Conservation (phyloP, 2,797 vertebrate species). For the Tamandua tetradactyla region DNA sequence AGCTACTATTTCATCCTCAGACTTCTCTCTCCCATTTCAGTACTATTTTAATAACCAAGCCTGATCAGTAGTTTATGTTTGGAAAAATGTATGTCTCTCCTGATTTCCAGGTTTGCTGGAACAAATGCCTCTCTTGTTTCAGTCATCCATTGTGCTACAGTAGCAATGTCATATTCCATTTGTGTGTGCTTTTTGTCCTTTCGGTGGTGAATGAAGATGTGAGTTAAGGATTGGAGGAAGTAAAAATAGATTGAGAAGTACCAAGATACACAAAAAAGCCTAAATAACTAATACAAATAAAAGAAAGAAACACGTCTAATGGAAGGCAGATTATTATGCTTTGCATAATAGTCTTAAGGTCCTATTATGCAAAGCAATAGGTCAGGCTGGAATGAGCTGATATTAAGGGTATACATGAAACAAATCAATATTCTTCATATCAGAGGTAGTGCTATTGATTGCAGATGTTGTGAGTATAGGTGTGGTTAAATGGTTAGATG, state of each 20-base stretch:
- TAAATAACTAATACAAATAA: background rate
- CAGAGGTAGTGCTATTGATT: background rate
- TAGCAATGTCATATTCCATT: background rate
- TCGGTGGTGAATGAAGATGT: background rate
- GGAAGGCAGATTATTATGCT: no score
- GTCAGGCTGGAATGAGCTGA: background rate
- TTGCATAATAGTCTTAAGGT: no score
- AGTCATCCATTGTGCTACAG: background rate
- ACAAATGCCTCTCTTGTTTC: background rate
- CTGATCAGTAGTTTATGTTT: background rate
- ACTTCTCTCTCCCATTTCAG: background rate
- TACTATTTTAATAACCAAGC: background rate
- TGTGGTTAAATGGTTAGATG: background rate
- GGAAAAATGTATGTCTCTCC: background rate
- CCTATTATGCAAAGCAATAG: background rate
- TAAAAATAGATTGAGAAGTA: background rate
- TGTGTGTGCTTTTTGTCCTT: background rate
- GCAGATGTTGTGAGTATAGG: background rate
- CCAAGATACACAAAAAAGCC: background rate
- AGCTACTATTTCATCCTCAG: background rate
- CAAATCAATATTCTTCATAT: background rate
- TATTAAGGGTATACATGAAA: background rate
- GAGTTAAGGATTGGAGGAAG: background rate
- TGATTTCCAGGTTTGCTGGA: background rate
- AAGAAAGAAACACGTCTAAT: background rate